Conservation (phyloP, 2,797 vertebrate genomes). For the Furcifer pardalis region DNA sequence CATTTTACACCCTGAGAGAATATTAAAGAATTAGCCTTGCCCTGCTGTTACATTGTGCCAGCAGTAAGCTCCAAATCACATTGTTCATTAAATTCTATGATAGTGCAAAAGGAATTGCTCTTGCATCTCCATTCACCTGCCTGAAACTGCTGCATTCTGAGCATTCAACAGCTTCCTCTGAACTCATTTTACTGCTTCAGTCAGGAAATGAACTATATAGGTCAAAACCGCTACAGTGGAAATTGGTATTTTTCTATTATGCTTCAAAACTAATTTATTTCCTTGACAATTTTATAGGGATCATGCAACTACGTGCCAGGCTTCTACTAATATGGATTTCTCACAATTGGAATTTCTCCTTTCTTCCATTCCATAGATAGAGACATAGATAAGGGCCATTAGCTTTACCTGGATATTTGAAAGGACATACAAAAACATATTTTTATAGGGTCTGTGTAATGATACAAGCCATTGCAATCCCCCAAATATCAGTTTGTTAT, state of each 20-base stretch:
- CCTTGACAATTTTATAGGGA: conserved; percentile 12
- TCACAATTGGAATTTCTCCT: neutral
- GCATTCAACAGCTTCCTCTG: neutral
- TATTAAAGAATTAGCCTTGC: neutral
- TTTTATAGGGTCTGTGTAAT: neutral
- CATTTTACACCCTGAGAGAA: neutral
- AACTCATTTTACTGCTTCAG: conserved; percentile 27
- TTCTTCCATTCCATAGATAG: neutral
- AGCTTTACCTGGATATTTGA: neutral
- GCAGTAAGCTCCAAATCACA: neutral
- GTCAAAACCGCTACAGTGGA: neutral
- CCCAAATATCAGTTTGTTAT: neutral
- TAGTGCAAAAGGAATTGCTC: neutral
- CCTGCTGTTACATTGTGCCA: neutral
- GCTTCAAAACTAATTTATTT: neutral
- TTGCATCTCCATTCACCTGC: neutral
- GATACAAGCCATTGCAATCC: neutral
- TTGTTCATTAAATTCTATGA: neutral
- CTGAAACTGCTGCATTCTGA: neutral
- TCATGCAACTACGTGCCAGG: neutral
- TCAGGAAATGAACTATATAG: neutral
- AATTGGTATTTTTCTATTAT: conserved; percentile 16
- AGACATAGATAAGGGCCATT: neutral
- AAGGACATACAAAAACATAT: neutral
- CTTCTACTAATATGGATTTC: neutral